Conservation (phyloP, 2,113 vertebrate species). For the Macrotus californicus region DNA sequence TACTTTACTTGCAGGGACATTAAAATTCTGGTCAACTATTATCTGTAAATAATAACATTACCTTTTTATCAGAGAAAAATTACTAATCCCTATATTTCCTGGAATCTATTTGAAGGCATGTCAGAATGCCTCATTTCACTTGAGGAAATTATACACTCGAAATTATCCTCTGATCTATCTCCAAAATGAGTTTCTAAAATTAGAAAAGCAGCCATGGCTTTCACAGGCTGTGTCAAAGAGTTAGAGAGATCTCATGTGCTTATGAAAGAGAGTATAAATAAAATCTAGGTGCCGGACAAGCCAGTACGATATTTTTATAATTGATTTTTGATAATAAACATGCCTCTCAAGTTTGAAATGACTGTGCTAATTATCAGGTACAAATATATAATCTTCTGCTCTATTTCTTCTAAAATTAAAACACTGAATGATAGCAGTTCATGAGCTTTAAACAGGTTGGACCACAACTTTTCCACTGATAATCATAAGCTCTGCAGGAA, state of each 20-base stretch:
- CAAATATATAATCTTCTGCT: neutral
- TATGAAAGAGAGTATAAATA: constrained; percentile 45
- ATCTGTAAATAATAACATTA: constrained; percentile 65
- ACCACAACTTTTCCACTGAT: neutral
- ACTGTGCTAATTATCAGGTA: constrained; percentile 9
- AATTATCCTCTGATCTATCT: constrained; percentile 57
- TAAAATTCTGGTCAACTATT: constrained; percentile 68
- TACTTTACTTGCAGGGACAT: constrained; percentile 50
- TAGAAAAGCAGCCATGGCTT: constrained; percentile 50
- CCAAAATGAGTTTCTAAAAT: constrained; percentile 71
- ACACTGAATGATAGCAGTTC: neutral
- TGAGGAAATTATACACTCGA: constrained; percentile 66
- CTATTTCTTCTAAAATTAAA: constrained; percentile 24
- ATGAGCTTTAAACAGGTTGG: neutral
- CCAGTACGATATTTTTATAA: constrained; percentile 31
- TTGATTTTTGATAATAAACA: constrained; percentile 18
- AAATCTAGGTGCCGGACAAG: neutral
- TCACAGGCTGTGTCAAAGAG: constrained; percentile 41
- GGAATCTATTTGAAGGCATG: constrained; percentile 43
- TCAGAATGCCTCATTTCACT: constrained; percentile 63
- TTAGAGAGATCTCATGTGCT: neutral
- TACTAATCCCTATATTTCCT: constrained; percentile 58
- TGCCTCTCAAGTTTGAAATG: constrained; percentile 19
- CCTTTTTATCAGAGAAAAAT: constrained; percentile 66
- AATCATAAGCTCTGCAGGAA: neutral